Evolutionary conservation across 92 coral and sea anemone genomes (phyloP), one percentile per base, ranked within the genome.

Genomic region (Porites cylindrica): DNA sequence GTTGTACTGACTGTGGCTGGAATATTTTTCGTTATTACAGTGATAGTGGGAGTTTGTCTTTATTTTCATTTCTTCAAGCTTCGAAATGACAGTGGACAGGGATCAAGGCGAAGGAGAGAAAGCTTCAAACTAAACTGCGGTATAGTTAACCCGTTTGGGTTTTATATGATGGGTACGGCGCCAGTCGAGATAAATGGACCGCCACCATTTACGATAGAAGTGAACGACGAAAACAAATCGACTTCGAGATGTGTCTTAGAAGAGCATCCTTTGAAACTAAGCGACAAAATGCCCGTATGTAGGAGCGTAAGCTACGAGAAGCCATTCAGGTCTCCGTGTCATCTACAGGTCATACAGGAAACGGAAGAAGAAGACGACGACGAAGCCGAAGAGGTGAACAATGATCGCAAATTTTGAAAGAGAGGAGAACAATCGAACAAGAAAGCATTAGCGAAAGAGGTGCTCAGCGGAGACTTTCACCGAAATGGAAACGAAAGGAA

Each of bases 291-390:
- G 14, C 60, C 51, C 38, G 53, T 69, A 26, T 70, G 86, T 10
- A 71, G 70, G 29, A 71, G 70, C 56, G 19, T 78, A 2, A 70
- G 78, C 47, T 58, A 18, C 78, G 86, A 58, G 38, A 71, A 70
- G 20, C 26, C 86, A 18, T 16, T 43, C 9, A 32, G 59, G 86
- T 82, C 21, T 6, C 58, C 86, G 0, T 70, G 86, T 51, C 69
- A 76, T 18, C 80, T 76, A 1, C 80, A 76, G 50, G 80, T 76
- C 20, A 76, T 76, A 53, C 66, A 76, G 58, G 80, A 76, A 76
- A 50, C 59, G 29, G 14, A 23, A 10, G 80, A 76, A 47, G 80
- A 76, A 43, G 63, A 76, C 7, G 80, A 17, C 21, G 80, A 76
- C 20, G 66, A 53, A 56, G 50, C 47, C 50, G 61, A 56, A 11